phyloP scores from a whole-genome alignment of 2,113 vertebrate species.

The Notothenia rossii region DNA sequence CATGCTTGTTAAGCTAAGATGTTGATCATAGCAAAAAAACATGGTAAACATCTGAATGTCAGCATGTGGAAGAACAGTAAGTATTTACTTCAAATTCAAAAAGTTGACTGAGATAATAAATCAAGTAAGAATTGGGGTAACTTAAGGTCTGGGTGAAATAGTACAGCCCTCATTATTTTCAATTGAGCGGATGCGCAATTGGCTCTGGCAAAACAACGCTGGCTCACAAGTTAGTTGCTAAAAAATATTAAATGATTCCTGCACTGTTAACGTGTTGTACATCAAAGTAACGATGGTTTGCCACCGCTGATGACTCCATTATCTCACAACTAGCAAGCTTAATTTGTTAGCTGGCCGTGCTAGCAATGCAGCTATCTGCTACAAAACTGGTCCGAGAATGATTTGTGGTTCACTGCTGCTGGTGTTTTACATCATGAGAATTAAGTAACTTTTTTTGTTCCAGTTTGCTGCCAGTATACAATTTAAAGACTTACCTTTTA shows the following conservation, averaged over 20 bases:
- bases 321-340: slow-evolving; percentile 1
- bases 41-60: not conserved
- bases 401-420: not conserved
- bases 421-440: not conserved
- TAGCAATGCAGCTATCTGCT: not conserved
- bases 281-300: not conserved
- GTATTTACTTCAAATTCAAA: too few relatives aligned
- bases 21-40: not conserved
- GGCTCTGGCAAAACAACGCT: too few relatives aligned
- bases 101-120: too few relatives aligned
- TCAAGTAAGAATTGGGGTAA: too few relatives aligned
- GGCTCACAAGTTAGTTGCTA: too few relatives aligned
- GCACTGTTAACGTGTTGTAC: too few relatives aligned
- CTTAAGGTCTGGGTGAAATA: too few relatives aligned
- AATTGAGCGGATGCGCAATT: too few relatives aligned
- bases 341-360: not conserved
- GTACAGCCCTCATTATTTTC: too few relatives aligned
- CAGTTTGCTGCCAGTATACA: not conserved
- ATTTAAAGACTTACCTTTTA: not conserved
- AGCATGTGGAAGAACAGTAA: not conserved
- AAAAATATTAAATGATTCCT: too few relatives aligned
- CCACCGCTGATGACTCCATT: not conserved
- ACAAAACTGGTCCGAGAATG: not conserved
- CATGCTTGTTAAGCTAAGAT: not conserved
- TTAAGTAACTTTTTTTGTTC: not conserved